Evolutionary conservation across 1,140 invertebrate species (phyloP).

Genomic region (Amyelois transitella): DNA sequence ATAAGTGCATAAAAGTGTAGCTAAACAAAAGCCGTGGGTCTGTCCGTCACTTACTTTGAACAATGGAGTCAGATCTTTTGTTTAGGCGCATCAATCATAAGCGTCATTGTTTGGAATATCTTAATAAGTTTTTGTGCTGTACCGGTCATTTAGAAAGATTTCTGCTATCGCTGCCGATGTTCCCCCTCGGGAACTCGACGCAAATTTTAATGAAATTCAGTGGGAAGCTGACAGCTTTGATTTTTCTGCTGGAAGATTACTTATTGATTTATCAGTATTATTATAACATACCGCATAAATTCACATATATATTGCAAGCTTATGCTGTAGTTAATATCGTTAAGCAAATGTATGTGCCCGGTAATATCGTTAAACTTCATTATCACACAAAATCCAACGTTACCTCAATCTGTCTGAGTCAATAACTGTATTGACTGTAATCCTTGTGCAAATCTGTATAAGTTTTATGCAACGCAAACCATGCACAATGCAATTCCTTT

Average conservation of each 20-base stretch:
- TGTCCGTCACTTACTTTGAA: conserved; percentile 35
- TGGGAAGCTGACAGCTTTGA: conserved; percentile 21
- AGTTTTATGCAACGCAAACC: conserved; percentile 35
- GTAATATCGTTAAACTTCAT: background rate
- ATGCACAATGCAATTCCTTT: conserved; percentile 32
- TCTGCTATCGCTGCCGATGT: conserved; percentile 27
- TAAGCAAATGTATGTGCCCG: background rate
- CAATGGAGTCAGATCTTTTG: conserved; percentile 54
- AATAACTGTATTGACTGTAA: conserved; percentile 21
- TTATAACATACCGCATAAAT: no score
- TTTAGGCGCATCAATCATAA: conserved; percentile 62
- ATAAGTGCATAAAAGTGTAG: conserved; percentile 50
- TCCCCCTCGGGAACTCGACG: conserved; percentile 19
- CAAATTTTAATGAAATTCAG: conserved; percentile 47
- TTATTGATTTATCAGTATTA: no score
- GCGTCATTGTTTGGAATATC: conserved; percentile 60
- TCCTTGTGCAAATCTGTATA: conserved; percentile 27
- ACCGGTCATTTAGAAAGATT: conserved; percentile 69
- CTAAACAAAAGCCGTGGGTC: conserved; percentile 35
- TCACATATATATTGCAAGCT: no score
- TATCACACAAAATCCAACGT: background rate
- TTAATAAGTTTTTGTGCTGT: conserved; percentile 67
- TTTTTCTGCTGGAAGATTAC: background rate
- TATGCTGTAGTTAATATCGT: background rate
- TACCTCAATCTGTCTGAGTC: conserved; percentile 6